Evolutionary conservation across 2,888 invertebrate species (phyloP), one percentile per base, ranked within the genome.

Genomic region (Hartigia nigra): DNA sequence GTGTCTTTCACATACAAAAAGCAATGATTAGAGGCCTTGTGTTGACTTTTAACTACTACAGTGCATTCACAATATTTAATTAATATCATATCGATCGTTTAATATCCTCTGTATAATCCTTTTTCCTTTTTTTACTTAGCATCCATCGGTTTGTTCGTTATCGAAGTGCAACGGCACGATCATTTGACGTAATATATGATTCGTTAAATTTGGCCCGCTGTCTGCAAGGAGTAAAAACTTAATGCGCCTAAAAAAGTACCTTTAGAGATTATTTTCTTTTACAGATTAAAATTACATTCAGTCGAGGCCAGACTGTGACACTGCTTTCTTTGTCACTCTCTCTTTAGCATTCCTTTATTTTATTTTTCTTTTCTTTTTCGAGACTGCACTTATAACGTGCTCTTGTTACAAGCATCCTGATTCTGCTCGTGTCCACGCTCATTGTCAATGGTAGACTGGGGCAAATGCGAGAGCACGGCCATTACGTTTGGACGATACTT

Each of bases 1-100:
- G 90, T 88, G 85, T 89, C n/a, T n/a, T 86, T 88, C 86, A 90
- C 90, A 87, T 90, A 91, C 89, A 91, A 90, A 90, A 91, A 91
- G 91, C 91, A 91, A 91, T 90, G 86, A 87, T 90, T 88, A 90
- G 90, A 91, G 91, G 91, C 91, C 91, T 87, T 90, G 89, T 88
- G 89, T 87, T 87, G 82, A 87, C 85, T 77, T 77, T 87, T 83
- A 87, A 87, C 88, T 89, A 90, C 88, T 87, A 87, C 82, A 87
- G 90, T 90, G 89, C 89, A 90, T 89, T 76, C 80, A 76, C 74
- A 75, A 78, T 77, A 80, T 77, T 80, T 82, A 81, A 81, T 81
- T 79, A 80, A 81, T 82, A 83, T 80, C 78, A 80, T 79, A 70
- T 72, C 78, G 78, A 70, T 75, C 77, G 76, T 80, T 80, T 79